Evolutionary conservation across 2,888 invertebrate genomes (phyloP).

Genomic region (Emmelina monodactyla): DNA sequence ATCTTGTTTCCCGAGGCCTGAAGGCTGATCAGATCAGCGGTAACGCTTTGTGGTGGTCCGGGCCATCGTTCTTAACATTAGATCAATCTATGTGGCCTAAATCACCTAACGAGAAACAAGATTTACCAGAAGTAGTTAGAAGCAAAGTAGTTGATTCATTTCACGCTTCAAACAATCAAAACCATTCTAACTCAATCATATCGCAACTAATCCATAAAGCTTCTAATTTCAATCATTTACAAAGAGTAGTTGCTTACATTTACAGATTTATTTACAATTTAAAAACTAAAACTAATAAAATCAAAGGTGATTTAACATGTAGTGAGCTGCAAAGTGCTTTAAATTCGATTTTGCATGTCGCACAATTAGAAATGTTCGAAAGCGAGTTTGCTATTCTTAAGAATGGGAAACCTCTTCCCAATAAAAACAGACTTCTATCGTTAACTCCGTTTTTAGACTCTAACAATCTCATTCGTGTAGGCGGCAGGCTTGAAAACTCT

Average conservation of each 20-base stretch:
- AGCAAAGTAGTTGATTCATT: not conserved
- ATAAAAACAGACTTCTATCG: not conserved
- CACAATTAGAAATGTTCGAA: too few relatives aligned
- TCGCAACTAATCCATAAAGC: not conserved
- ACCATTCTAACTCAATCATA: not conserved
- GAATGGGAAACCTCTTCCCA: not conserved
- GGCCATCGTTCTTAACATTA: not conserved
- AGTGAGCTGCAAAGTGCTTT: not conserved
- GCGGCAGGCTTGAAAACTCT: not conserved
- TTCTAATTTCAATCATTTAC: not conserved
- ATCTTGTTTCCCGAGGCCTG: slow-evolving; percentile 1
- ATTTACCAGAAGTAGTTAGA: not conserved
- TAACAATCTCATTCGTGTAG: not conserved
- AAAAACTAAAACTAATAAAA: not conserved
- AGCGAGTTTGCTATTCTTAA: too few relatives aligned
- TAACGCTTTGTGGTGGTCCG: not conserved
- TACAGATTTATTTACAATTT: not conserved
- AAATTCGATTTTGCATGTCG: not conserved
- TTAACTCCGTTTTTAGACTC: not conserved
- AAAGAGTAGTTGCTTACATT: not conserved
- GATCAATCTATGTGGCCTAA: not conserved
- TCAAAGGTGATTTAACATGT: not conserved
- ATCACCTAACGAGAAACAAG: slow-evolving; percentile 1
- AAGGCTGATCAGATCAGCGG: not conserved
- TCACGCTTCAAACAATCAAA: not conserved